Conservation (phyloP, 92 coral and sea anemone species). For the Umimayanthus chanpuru region DNA sequence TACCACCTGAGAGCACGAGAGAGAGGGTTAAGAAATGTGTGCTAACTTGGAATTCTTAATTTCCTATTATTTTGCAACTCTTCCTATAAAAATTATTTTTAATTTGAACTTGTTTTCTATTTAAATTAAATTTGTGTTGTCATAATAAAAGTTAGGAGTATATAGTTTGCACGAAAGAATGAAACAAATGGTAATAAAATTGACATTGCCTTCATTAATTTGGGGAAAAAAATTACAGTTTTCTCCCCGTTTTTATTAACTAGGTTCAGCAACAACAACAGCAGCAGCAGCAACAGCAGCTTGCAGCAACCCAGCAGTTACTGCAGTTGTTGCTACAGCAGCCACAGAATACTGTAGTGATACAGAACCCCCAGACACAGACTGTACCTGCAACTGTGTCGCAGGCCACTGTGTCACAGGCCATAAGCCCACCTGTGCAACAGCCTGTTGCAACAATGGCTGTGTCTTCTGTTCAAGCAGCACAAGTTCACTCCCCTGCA, state of each 20-base stretch:
- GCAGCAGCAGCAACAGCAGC: constrained; percentile 61
- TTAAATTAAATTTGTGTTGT: too few relatives aligned
- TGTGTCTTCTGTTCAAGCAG: constrained; percentile 9
- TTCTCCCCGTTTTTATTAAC: too few relatives aligned
- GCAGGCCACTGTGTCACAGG: background rate
- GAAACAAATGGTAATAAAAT: too few relatives aligned
- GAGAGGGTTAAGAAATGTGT: too few relatives aligned
- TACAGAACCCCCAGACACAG: constrained; percentile 15
- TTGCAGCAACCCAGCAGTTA: constrained; percentile 13
- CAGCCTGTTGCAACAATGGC: background rate
- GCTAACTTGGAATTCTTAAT: too few relatives aligned
- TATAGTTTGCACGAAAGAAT: too few relatives aligned
- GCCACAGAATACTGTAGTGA: constrained; percentile 24
- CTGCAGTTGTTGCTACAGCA: constrained; percentile 57
- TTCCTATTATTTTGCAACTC: too few relatives aligned
- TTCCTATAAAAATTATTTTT: too few relatives aligned
- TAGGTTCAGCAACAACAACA: constrained; percentile 48
- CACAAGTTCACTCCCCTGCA: constrained; percentile 68
- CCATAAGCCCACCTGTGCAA: constrained; percentile 1
- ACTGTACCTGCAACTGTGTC: background rate
- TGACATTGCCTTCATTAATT: too few relatives aligned
- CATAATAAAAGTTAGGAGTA: too few relatives aligned
- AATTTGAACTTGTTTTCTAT: too few relatives aligned
- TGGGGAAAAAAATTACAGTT: background rate
- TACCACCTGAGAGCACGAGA: too few relatives aligned